Percentiles rank a stretch among this genome's conserved stretches.
Conservation (phyloP, 1,140 invertebrate genomes). For the Asbolus verrucosus region DNA sequence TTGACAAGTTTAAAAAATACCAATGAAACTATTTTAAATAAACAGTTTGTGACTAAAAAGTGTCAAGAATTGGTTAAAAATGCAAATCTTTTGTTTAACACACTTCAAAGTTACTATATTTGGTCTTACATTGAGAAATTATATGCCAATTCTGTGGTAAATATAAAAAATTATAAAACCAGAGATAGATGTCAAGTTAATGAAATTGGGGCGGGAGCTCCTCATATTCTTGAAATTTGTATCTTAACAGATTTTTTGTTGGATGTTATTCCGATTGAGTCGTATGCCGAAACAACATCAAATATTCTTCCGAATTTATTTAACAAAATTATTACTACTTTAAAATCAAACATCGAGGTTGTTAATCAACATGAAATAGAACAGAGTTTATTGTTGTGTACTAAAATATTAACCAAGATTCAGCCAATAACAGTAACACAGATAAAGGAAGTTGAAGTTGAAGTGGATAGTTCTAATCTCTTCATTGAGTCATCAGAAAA, state of each 20-base stretch:
- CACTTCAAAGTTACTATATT: constrained; percentile 87
- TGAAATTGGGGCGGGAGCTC: constrained; percentile 72
- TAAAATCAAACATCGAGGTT: constrained; percentile 71
- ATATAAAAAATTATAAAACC: constrained; percentile 57
- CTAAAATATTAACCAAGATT: constrained; percentile 82
- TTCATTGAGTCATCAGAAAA: constrained; percentile 1
- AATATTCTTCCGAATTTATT: constrained; percentile 83
- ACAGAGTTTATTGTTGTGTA: constrained; percentile 75
- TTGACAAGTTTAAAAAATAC: constrained; percentile 60
- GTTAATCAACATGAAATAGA: constrained; percentile 75
- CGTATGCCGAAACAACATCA: constrained; percentile 83
- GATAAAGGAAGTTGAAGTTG: constrained; percentile 22
- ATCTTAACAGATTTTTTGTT: constrained; percentile 82
- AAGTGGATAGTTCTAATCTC: not conserved
- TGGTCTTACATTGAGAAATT: constrained; percentile 85
- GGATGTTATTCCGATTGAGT: constrained; percentile 83
- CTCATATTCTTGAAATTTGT: constrained; percentile 76
- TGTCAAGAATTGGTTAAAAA: constrained; percentile 80
- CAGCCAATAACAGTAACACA: constrained; percentile 69
- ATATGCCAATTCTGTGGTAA: constrained; percentile 71
- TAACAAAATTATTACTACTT: constrained; percentile 72
- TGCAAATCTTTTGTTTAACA: constrained; percentile 87
- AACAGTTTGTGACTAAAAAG: constrained; percentile 61
- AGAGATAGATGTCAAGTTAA: constrained; percentile 64
- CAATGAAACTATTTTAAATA: constrained; percentile 58